A percentile compares a stretch with the other conserved stretches of the same genome.
phyloP scores from a whole-genome alignment of 2,113 vertebrate species.

The Numenius arquata region DNA sequence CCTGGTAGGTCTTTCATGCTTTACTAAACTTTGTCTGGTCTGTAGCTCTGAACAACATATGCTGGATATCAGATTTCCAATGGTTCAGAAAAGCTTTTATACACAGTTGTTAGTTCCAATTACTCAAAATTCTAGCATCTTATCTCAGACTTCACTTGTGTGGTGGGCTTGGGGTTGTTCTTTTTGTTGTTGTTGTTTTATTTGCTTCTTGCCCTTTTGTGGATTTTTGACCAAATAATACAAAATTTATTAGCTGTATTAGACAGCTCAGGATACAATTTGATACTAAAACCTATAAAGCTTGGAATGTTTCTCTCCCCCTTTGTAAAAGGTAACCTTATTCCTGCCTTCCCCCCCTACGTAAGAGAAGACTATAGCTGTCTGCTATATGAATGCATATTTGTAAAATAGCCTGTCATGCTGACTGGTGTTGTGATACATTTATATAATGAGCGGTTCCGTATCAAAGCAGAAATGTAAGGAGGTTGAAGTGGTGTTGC shows the following conservation, averaged over 20 bases:
- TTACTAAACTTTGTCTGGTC: background rate
- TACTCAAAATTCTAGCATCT: background rate
- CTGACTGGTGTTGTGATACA: conserved; percentile 17
- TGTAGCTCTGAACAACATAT: background rate
- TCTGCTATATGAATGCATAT: background rate
- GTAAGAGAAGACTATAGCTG: background rate
- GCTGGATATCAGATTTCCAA: background rate
- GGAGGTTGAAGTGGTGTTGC: conserved; percentile 41
- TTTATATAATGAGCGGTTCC: conserved; percentile 42
- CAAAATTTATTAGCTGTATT: background rate
- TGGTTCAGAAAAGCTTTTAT: background rate
- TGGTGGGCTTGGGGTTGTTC: background rate
- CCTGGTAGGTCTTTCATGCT: background rate
- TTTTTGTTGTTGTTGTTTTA: background rate
- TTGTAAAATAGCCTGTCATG: conserved; percentile 21
- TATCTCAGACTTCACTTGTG: background rate
- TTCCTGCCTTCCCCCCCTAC: background rate
- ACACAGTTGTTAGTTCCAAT: background rate
- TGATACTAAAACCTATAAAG: background rate
- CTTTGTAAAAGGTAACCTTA: background rate
- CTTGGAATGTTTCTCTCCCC: background rate
- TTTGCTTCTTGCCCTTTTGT: background rate
- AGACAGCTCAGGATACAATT: background rate
- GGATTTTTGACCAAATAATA: background rate
- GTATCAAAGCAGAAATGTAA: conserved; percentile 19